Evolutionary conservation across 2,797 vertebrate species (phyloP), one percentile per base, ranked within the genome.

Genomic region (Masticophis lateralis): DNA sequence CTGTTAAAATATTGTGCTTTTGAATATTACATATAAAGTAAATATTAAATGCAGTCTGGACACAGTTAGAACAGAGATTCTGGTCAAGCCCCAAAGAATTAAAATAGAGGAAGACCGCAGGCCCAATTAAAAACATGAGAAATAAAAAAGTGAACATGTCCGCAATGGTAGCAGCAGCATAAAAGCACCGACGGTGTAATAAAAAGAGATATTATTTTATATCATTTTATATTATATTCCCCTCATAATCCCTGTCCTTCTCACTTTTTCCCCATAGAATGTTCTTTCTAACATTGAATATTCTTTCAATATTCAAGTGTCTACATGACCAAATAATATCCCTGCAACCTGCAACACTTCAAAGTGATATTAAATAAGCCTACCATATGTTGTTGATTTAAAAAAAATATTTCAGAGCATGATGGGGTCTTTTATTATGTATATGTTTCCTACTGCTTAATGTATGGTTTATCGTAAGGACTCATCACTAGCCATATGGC

Each of bases 331-430:
- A 25, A 91, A 28, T 28, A 79, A 88, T 61, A n/a, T 56, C 60
- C 56, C 27, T 90, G 22, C 55, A 12, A 10, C 47, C 63, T 88
- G 60, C 63, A 28, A 61, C 18, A 11, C 37, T 47, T 43, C 74
- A 91, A 79, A 60, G 25, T n/a, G 37, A 53, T 88, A 93, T 57
- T 43, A 79, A 60, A 25, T 27, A 88, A 93, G 63, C 37, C 91
- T 56, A 87, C 89, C 89, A 88, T 87, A 93, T 91, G 92, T 90
- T 90, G 83, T 69, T 93, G 32, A 90, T 93, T 90, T 90, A 11
- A 87, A 86, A 51, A 86, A 87, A 69, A 51, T 53, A 60, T 69
- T 86, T 93, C 89, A 90, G 27, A 74, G 8, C 28, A 87, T 32
- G 61, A 90, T 57, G 60, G n/a, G 32, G 25, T 53, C 47, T 61